These are phyloP conservation scores for Aspiorhynchus laticeps DNA, from an alignment of 2,113 vertebrate species.

Conservation along the genomic window DNA sequence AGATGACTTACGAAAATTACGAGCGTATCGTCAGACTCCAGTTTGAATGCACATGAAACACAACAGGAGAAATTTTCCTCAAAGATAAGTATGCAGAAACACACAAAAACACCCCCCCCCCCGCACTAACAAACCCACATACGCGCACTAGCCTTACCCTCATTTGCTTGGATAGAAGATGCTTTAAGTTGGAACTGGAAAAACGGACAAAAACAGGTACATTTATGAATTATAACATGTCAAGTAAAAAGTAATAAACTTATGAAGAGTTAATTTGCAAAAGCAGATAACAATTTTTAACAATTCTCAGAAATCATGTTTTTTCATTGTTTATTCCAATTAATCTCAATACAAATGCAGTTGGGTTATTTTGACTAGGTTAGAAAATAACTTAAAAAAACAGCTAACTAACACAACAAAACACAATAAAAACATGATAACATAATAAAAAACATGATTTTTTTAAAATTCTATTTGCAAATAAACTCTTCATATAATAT, in stretches of 20 bases:
- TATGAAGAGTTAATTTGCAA: no score
- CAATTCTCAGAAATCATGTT: no score
- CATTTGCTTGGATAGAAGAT: slow-evolving; percentile 34
- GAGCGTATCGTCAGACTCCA: slow-evolving; percentile 73
- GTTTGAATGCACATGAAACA: slow-evolving; percentile 79
- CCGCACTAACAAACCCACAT: slow-evolving; percentile 57
- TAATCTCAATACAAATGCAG: no score
- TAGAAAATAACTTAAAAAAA: no score
- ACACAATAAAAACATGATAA: no score
- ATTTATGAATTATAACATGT: background rate
- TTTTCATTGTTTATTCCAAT: no score
- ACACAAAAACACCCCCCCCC: slow-evolving; percentile 25
- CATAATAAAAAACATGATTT: no score
- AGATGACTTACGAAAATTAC: slow-evolving; percentile 79
- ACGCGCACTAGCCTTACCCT: slow-evolving; percentile 47
- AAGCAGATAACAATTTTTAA: no score
- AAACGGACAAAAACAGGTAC: background rate
- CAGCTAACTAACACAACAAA: no score
- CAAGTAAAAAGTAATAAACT: background rate
- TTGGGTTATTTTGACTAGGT: no score
- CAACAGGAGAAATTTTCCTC: slow-evolving; percentile 67
- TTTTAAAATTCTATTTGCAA: no score
- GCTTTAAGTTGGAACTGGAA: background rate
- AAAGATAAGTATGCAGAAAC: slow-evolving; percentile 56
- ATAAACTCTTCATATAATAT: background rate